Conservation (phyloP, 1,140 invertebrate species). For the Eciton burchellii region DNA sequence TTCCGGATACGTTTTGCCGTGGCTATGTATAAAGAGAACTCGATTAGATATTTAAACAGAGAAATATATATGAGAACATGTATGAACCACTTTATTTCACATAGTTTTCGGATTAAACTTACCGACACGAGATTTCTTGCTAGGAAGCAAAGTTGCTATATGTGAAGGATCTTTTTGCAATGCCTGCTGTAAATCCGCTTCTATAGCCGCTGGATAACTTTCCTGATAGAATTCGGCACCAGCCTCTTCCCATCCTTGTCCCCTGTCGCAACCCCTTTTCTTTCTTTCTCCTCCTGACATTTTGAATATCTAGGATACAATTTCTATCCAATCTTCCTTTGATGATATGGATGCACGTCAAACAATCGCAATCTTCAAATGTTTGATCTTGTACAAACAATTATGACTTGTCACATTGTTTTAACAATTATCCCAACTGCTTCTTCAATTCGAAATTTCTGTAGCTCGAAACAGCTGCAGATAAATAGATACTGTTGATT, state of each 20-base stretch:
- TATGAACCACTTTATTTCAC: not conserved
- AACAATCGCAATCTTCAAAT: not conserved
- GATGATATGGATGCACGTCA: not conserved
- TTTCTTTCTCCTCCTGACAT: conserved; percentile 88
- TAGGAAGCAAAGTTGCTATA: conserved; percentile 91
- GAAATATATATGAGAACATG: not conserved
- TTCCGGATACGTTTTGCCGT: conserved; percentile 86
- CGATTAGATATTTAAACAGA: too few species aligned
- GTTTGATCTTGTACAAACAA: conserved; percentile 4
- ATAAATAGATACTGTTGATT: not conserved
- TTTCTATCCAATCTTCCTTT: not conserved
- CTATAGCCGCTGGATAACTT: conserved; percentile 90
- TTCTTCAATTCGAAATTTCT: not conserved
- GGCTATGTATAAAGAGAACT: too few species aligned
- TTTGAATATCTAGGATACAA: conserved; percentile 53
- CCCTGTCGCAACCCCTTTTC: conserved; percentile 85
- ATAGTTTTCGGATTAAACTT: conserved; percentile 67
- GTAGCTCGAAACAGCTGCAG: not conserved
- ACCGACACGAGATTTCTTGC: conserved; percentile 91
- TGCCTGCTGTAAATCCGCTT: conserved; percentile 89
- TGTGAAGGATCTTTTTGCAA: conserved; percentile 90
- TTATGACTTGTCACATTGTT: not conserved
- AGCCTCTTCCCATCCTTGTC: conserved; percentile 93
- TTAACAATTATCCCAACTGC: not conserved
- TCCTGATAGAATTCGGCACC: conserved; percentile 95